Conservation (phyloP, 2,888 invertebrate genomes). For the Listrodromus nycthemerus region DNA sequence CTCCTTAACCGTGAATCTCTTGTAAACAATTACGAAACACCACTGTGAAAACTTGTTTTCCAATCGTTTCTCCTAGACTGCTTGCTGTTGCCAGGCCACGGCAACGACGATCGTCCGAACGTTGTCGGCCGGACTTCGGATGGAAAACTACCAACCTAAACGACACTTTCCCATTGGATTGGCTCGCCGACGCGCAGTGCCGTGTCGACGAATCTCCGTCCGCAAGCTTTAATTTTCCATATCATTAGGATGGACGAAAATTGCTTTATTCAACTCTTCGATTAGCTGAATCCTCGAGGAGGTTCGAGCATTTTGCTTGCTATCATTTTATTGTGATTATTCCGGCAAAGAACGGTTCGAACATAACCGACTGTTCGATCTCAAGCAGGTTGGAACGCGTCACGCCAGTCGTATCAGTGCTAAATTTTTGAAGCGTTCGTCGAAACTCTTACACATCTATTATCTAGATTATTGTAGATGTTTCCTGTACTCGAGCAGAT, state of each 20-base stretch:
- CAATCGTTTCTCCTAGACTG: conserved; percentile 48
- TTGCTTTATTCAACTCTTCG: neutral
- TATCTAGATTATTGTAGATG: too few relatives aligned
- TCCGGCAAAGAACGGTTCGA: too few relatives aligned
- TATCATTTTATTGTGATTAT: too few relatives aligned
- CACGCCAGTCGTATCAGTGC: too few relatives aligned
- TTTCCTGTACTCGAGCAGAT: too few relatives aligned
- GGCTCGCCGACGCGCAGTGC: conserved; percentile 40
- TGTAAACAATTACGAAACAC: conserved; percentile 57
- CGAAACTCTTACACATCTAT: too few relatives aligned
- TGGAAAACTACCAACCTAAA: conserved; percentile 14
- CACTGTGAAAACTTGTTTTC: conserved; percentile 55
- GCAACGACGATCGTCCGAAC: conserved; percentile 30
- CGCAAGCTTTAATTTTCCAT: neutral
- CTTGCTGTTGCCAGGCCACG: conserved; percentile 64
- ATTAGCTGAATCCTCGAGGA: too few relatives aligned
- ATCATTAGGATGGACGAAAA: neutral
- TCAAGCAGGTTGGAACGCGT: too few relatives aligned
- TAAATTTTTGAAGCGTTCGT: too few relatives aligned
- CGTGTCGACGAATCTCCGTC: conserved; percentile 11
- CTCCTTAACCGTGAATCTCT: conserved; percentile 39
- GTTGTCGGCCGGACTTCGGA: conserved; percentile 29
- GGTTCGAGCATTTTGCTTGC: too few relatives aligned
- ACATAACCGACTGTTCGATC: too few relatives aligned
- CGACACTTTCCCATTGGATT: conserved; percentile 26